These are phyloP conservation scores for Lamellibrachia columna DNA, from an alignment of 2,888 invertebrate species.

Conservation along the genomic window DNA sequence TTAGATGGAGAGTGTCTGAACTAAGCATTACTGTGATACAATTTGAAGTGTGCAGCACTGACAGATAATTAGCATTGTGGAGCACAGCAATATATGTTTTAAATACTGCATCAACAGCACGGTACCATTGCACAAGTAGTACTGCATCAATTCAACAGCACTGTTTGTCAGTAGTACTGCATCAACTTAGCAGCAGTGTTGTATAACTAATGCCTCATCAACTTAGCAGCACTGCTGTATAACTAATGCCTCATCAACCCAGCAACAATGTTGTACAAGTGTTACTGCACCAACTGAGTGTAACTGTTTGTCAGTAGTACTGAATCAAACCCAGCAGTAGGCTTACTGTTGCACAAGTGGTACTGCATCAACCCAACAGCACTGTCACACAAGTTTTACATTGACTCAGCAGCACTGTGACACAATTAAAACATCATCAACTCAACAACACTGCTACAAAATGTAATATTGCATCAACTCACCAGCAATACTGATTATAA, in stretches of 20 bases:
- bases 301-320: neutral
- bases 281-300: neutral
- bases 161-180: neutral
- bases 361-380: neutral
- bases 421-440: neutral
- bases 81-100: neutral
- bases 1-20: neutral
- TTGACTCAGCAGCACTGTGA: too few species aligned
- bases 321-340: too few species aligned
- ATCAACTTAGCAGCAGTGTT: neutral
- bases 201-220: neutral
- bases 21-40: neutral
- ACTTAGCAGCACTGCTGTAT: neutral
- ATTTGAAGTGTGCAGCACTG: neutral
- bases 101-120: neutral
- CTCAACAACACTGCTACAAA: neutral
- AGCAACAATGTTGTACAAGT: neutral
- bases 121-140: neutral
- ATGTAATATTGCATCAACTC: too few species aligned
- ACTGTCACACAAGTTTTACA: too few species aligned
- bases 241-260: neutral
- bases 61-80: neutral
- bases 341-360: too few species aligned
- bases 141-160: neutral
- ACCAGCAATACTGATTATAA: neutral